Base-by-base conservation (phyloP, 2,113 vertebrate species). In the Rhizomys pruinosus region DNA sequence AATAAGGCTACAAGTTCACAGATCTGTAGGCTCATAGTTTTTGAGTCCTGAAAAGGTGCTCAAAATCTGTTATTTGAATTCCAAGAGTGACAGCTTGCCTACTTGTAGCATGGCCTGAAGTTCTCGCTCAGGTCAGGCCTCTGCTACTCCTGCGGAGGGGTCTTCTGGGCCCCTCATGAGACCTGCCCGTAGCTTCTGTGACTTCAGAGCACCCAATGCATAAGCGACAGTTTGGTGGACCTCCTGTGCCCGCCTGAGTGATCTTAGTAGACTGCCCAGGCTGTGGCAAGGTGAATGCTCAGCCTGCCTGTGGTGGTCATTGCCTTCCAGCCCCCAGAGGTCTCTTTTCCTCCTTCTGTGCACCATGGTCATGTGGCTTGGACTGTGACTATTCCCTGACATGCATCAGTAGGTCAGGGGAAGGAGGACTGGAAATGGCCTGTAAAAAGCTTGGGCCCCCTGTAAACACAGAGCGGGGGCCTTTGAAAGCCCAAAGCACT, bases 401-500 rank as follows among this genome's bases (percentile, higher is more conserved):
- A 76, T 85, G n/a, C 34, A 39, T 93, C 93, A 25, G 77, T 63
- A 72, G 89, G 92, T 92, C 84, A 92, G 47, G 52, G 64, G 63
- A 82, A 91, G 63, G 80, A 76, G 77, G 94, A 61, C 87, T 93
- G 74, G 89, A 93, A 92, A 91, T 94, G 94, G 95, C 93, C 93
- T 22, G 1, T 96, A 97, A 95, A 97, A 92, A 47, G 77, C 95
- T 66, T 57, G 1, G 76, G 72, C 66, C 89, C 80, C 86, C 90
- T 42, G 59, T 97, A 97, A 97, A 95, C 16, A 39, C 78, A 39
- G 91, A 90, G 84, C 55, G 44, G 39, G 84, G 85, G 91, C 71
- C 96, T 97, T 95, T 97, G 96, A 96, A 96, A 96, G 79, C 93
- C 76, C 91, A 73, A 72, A 92, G 72, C 68, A 74, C 92, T 97